Base-by-base conservation (phyloP, 2,797 vertebrate genomes). In the Scolopax bukidnonensis region DNA sequence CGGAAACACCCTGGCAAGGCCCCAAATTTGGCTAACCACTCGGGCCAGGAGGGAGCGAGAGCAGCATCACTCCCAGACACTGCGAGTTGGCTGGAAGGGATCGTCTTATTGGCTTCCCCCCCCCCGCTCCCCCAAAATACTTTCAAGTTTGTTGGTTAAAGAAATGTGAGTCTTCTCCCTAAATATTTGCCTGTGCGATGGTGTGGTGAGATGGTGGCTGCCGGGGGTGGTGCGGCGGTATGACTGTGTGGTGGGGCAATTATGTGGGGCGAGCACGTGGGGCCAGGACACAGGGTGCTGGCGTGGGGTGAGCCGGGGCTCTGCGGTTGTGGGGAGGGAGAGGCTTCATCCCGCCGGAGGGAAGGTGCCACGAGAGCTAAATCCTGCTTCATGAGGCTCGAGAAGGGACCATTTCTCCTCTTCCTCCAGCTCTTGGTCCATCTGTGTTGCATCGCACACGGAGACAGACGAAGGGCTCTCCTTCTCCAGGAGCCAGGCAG, bases 71-170 rank as follows among this genome's bases (percentile, higher is more conserved):
- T 65, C 69, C 74, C 32, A 32, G 65, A 16, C 54, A 6, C 28
- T 2, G 28, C 0, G 9, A 10, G 64, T 15, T 27, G 61, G 56
- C 84, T 64, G 76, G 28, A 11, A 87, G 56, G 53, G 10, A 45
- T 21, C 18, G 1, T 19, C 57, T 73, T 32, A 27, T 40, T 36
- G 56, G 53, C 23, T 30, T 53, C 6, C 51, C 28, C 17, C 50
- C 9, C 19, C 19, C 16, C 27, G 16, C 25, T 15, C 28, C 50
- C 24, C 7, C 9, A 4, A 17, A 61, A 40, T 11, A 67, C 67
- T 93, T 85, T 91, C 45, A 60, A 56, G 76, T 89, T 30, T 67
- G 81, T 82, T 69, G 71, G 51, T 91, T 91, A 32, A 51, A 91
- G 91, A 56, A 59, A n/a, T 5, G 54, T 4, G 70, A 85, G 33